Conservation (phyloP, 2,888 invertebrate genomes). For the Portevinia maculata region DNA sequence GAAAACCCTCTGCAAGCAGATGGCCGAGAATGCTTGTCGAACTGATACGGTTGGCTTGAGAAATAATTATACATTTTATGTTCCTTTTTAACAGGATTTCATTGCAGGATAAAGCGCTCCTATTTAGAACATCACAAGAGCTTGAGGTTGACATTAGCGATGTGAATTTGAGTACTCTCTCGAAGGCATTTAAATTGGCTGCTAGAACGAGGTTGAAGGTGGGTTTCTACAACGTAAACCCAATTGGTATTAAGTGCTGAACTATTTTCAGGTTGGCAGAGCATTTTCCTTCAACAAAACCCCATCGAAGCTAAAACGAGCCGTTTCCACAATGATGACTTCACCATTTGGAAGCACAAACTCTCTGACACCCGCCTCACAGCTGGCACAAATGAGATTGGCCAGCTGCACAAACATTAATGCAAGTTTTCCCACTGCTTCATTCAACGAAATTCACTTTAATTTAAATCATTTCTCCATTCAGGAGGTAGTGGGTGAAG, state of each 20-base stretch:
- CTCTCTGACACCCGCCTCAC: conserved; percentile 91
- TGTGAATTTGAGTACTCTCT: conserved; percentile 92
- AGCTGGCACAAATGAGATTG: conserved; percentile 92
- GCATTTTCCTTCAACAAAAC: conserved; percentile 98
- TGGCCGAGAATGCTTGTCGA: conserved; percentile 96
- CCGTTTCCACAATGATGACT: conserved; percentile 97
- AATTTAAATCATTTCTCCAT: conserved; percentile 1
- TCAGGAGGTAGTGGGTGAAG: conserved; percentile 89
- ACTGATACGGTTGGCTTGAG: conserved; percentile 91
- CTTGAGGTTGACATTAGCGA: conserved; percentile 95
- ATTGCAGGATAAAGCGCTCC: conserved; percentile 80
- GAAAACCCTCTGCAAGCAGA: conserved; percentile 92
- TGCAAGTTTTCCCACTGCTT: conserved; percentile 83
- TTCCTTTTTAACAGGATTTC: too few species aligned
- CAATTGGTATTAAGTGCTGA: neutral
- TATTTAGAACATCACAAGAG: conserved; percentile 85
- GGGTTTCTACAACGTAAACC: conserved; percentile 59
- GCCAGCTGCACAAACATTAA: conserved; percentile 94
- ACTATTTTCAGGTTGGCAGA: conserved; percentile 88
- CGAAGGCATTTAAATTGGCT: conserved; percentile 95
- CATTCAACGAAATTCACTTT: neutral
- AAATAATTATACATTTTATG: neutral
- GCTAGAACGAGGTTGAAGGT: conserved; percentile 92
- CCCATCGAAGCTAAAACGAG: conserved; percentile 95
- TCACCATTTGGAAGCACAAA: conserved; percentile 94